These are phyloP conservation scores for Dicerorhinus sumatrensis DNA, from an alignment of 2,113 vertebrate species.

Conservation along the genomic window DNA sequence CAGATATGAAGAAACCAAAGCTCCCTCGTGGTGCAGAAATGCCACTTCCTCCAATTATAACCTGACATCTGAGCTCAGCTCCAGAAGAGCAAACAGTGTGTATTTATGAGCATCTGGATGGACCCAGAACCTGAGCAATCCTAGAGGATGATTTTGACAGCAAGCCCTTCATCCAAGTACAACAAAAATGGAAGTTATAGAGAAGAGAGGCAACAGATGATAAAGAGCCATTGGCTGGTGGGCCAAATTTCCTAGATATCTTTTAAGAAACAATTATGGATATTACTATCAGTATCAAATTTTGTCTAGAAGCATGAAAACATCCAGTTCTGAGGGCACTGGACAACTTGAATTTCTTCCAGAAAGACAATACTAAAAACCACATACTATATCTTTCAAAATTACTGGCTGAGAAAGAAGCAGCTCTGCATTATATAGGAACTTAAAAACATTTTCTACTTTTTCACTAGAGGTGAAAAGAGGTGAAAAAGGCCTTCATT, in stretches of 20 bases:
- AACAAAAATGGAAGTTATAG: neutral
- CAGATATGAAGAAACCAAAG: conserved; percentile 90
- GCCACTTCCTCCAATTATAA: neutral
- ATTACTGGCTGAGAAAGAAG: neutral
- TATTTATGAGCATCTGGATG: neutral
- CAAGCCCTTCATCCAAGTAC: neutral
- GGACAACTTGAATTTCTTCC: neutral
- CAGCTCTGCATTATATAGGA: neutral
- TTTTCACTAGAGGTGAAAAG: neutral
- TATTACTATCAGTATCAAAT: neutral
- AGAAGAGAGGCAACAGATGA: neutral
- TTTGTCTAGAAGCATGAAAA: neutral
- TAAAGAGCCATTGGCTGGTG: neutral
- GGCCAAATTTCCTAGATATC: neutral
- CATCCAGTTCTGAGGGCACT: neutral
- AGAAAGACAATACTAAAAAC: neutral
- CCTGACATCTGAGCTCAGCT: neutral
- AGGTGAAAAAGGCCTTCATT: neutral
- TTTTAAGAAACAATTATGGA: neutral
- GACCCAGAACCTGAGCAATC: neutral
- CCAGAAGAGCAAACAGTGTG: neutral
- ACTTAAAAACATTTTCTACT: neutral
- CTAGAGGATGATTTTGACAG: neutral
- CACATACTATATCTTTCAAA: neutral
- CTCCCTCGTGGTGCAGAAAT: neutral